Evolutionary conservation across 2,797 vertebrate species (phyloP).

Genomic region (Sus cebifrons): DNA sequence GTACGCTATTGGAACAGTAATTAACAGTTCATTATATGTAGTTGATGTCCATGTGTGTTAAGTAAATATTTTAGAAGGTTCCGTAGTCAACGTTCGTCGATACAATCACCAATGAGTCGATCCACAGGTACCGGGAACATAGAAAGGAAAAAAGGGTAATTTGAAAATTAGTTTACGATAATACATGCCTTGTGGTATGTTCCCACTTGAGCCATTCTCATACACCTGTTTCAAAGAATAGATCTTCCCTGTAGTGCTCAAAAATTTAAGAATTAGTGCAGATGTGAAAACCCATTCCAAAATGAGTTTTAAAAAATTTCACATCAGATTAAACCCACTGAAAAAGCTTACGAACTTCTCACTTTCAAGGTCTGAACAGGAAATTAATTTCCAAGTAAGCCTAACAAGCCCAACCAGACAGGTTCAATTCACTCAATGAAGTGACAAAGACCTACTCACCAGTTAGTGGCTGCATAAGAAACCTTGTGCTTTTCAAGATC

Average conservation of each 20-base stretch:
- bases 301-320: constrained; percentile 91
- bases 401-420: constrained; percentile 89
- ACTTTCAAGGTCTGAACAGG: constrained; percentile 88
- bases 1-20: constrained; percentile 95
- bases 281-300: constrained; percentile 92
- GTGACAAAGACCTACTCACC: constrained; percentile 92
- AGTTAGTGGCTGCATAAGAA: constrained; percentile 91
- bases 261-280: constrained; percentile 93
- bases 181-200: constrained; percentile 95
- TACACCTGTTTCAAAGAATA: constrained; percentile 93
- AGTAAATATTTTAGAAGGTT: constrained; percentile 95
- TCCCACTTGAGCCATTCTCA: constrained; percentile 94
- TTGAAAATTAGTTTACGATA: constrained; percentile 99
- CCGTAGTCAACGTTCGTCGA: constrained; percentile 99
- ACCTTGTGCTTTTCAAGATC: constrained; percentile 91
- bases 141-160: constrained; percentile 99
- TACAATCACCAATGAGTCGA: constrained; percentile 99
- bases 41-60: constrained; percentile 95
- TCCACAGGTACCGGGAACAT: constrained; percentile 99
- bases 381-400: constrained; percentile 89
- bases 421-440: constrained; percentile 88
- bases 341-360: constrained; percentile 89
- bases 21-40: constrained; percentile 93
- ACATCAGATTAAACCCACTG: constrained; percentile 90
- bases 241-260: constrained; percentile 93